Evolutionary conservation across 2,888 invertebrate species (phyloP), one percentile per base, ranked within the genome.

Genomic region (Junonia oenone): DNA sequence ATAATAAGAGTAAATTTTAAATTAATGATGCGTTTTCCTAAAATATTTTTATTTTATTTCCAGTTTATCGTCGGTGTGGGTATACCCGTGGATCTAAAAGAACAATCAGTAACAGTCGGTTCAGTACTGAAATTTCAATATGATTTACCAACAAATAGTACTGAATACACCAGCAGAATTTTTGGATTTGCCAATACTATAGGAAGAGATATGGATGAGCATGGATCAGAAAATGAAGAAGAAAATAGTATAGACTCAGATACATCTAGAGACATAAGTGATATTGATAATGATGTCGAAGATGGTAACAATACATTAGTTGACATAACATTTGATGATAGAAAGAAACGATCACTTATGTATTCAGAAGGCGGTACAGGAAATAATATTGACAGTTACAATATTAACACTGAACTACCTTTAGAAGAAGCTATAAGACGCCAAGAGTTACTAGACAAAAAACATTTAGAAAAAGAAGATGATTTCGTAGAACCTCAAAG

Each of bases 51-150:
- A 22, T 22, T n/a, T n/a, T n/a, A n/a, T 50, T 43, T 62, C 56
- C 78, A 94, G 94, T 91, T 94, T 65, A 92, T 94, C 63, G 90
- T 93, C 50, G 94, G 94, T 68, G 82, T 94, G 55, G 94, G 94
- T 70, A 82, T 94, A 22, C 93, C 94, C 1, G 91, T 93, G 26
- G 93, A 93, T 69, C 78, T 93, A 13, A 91, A 91, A 73, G 91
- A 92, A 69, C 88, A 92, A 63, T 87, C 93, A 63, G 92, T 94
- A 5, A 92, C 93, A 11, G 88, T 93, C 31, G 94, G 94, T 0
- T 91, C 92, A 8, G 93, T 93, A 14, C 90, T 93, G 26, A 94
- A 94, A 75, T 92, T 93, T 61, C 93, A 93, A 75, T 94, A 93
- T 76, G 86, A 91, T 59, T 76, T 94, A 58, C 94, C 94, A 5